phyloP scores from a whole-genome alignment of 2,888 invertebrate species.

The Nomada hirtipes region DNA sequence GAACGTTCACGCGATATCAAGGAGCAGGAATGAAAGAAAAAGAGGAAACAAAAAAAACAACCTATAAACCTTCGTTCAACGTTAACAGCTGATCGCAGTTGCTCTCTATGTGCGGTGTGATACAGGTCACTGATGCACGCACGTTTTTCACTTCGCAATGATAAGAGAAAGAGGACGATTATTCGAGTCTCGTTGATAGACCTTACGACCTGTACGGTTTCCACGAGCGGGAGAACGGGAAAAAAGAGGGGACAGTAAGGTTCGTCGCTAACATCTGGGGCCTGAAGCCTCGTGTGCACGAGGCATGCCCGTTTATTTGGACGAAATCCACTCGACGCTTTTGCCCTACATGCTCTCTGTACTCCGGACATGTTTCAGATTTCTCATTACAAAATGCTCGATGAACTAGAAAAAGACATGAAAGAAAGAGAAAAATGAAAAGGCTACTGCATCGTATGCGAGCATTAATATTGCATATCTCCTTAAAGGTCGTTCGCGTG shows the following conservation, averaged over 20 bases:
- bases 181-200: slow-evolving; percentile 42
- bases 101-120: slow-evolving; percentile 28
- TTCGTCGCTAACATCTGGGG: slow-evolving; percentile 62
- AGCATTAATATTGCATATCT: slow-evolving; percentile 5
- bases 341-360: slow-evolving; percentile 26
- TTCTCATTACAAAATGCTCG: background rate
- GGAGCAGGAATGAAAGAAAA: slow-evolving; percentile 16
- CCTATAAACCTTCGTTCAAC: slow-evolving; percentile 59
- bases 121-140: slow-evolving; percentile 31
- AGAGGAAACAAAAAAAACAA: slow-evolving; percentile 10
- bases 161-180: slow-evolving; percentile 39
- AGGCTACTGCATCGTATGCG: background rate
- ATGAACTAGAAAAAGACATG: background rate
- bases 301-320: slow-evolving; percentile 33
- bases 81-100: slow-evolving; percentile 70
- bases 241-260: slow-evolving; percentile 49
- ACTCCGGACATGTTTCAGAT: slow-evolving; percentile 25
- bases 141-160: slow-evolving; percentile 43
- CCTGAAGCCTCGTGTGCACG: slow-evolving; percentile 64
- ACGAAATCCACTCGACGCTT: slow-evolving; percentile 23
- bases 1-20: slow-evolving; percentile 15
- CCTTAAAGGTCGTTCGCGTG: slow-evolving; percentile 24
- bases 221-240: slow-evolving; percentile 54
- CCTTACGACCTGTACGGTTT: slow-evolving; percentile 59
- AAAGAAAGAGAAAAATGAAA: background rate